Conservation (phyloP, 2,113 vertebrate genomes). For the Prunella himalayana region DNA sequence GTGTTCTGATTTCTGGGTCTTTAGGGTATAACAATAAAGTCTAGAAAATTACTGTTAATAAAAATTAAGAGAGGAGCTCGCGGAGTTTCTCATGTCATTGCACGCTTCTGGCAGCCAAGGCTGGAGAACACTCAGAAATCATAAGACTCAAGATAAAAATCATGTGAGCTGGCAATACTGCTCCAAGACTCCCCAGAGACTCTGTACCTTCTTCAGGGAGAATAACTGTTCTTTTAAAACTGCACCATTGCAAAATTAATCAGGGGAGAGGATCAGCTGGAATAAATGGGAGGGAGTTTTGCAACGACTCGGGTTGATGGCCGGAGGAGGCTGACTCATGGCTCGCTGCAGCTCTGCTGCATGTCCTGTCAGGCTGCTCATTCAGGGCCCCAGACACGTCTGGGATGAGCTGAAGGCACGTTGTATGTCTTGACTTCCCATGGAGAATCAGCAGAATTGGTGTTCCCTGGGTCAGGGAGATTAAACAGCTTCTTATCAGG, state of each 20-base stretch:
- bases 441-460: background rate
- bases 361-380: background rate
- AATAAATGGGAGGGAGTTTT: background rate
- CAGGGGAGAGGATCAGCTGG: background rate
- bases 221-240: background rate
- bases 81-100: background rate
- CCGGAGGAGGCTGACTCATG: background rate
- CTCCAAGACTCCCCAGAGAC: background rate
- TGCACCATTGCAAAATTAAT: background rate
- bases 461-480: background rate
- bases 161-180: background rate
- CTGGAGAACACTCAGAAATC: background rate
- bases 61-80: background rate
- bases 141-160: conserved; percentile 15
- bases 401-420: background rate
- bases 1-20: conserved; percentile 17
- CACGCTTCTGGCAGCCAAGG: background rate
- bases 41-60: conserved; percentile 25
- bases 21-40: background rate
- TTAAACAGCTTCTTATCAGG: background rate
- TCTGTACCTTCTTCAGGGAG: background rate
- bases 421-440: background rate
- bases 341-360: background rate
- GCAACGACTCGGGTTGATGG: background rate
- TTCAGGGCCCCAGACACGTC: background rate